Evolutionary conservation across 1,140 invertebrate genomes (phyloP).

Genomic region (Tetragnatha versicolor): DNA sequence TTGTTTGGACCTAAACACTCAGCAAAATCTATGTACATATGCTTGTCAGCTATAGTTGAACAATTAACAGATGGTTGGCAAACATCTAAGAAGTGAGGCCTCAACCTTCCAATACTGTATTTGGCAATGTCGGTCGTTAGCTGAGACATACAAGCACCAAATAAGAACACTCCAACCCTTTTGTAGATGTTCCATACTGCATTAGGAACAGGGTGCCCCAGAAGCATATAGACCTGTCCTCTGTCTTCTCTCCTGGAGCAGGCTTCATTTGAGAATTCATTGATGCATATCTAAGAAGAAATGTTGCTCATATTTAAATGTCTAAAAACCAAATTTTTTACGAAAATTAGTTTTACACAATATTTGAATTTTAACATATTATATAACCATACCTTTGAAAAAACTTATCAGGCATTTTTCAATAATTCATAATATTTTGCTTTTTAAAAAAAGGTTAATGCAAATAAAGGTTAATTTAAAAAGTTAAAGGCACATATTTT

Average conservation of each 20-base stretch:
- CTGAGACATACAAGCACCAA: slow-evolving; percentile 83
- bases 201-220: slow-evolving; percentile 18
- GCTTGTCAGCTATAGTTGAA: slow-evolving; percentile 20
- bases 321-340: too few species aligned
- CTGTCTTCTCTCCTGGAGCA: neutral
- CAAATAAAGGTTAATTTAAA: too few species aligned
- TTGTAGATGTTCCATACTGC: slow-evolving; percentile 50
- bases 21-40: slow-evolving; percentile 64
- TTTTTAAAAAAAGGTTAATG: too few species aligned
- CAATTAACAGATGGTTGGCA: slow-evolving; percentile 66
- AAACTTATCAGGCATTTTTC: too few species aligned
- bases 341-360: too few species aligned
- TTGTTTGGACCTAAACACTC: slow-evolving; percentile 61
- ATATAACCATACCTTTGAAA: too few species aligned
- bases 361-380: too few species aligned
- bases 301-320: too few species aligned
- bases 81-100: slow-evolving; percentile 86
- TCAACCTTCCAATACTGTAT: slow-evolving; percentile 86
- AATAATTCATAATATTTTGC: too few species aligned
- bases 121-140: slow-evolving; percentile 88
- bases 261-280: slow-evolving; percentile 37
- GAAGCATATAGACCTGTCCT: slow-evolving; percentile 13
- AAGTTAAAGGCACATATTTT: too few species aligned
- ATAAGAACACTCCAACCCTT: slow-evolving; percentile 77
- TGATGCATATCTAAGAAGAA: slow-evolving; percentile 29